Conservation (phyloP, 2,888 invertebrate species). For the Chaetogeoica ovagalla region DNA sequence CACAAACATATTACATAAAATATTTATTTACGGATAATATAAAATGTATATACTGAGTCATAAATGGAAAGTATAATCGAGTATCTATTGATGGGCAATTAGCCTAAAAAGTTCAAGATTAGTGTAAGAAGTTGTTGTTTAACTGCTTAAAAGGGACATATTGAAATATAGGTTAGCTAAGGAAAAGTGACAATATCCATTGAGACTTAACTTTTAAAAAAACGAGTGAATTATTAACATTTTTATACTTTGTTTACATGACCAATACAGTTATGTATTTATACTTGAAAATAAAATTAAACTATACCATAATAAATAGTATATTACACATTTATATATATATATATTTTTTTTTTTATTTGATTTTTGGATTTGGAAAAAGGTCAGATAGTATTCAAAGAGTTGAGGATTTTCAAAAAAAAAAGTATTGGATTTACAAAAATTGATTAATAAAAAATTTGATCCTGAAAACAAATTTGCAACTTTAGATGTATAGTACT, state of each 20-base stretch:
- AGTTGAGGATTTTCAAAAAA: constrained; percentile 72
- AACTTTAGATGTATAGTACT: constrained; percentile 84
- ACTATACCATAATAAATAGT: neutral
- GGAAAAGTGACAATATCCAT: too few species aligned
- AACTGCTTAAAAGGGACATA: too few species aligned
- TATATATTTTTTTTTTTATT: neutral
- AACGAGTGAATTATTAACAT: too few species aligned
- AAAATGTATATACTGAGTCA: neutral
- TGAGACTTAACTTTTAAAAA: too few species aligned
- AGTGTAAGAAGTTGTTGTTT: too few species aligned
- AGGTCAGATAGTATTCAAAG: constrained; percentile 74
- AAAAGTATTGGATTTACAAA: constrained; percentile 73
- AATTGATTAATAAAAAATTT: constrained; percentile 82
- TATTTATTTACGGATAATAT: too few species aligned
- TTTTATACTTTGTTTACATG: too few species aligned
- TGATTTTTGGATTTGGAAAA: constrained; percentile 70
- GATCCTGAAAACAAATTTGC: constrained; percentile 89
- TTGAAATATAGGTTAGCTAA: too few species aligned
- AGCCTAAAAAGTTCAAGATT: too few species aligned
- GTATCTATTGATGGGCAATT: too few species aligned
- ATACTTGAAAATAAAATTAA: too few species aligned
- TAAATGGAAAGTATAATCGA: neutral
- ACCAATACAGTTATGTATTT: too few species aligned
- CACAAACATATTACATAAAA: neutral
- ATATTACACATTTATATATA: neutral